Conservation (phyloP, 2,888 invertebrate species). For the Amiota communis region DNA sequence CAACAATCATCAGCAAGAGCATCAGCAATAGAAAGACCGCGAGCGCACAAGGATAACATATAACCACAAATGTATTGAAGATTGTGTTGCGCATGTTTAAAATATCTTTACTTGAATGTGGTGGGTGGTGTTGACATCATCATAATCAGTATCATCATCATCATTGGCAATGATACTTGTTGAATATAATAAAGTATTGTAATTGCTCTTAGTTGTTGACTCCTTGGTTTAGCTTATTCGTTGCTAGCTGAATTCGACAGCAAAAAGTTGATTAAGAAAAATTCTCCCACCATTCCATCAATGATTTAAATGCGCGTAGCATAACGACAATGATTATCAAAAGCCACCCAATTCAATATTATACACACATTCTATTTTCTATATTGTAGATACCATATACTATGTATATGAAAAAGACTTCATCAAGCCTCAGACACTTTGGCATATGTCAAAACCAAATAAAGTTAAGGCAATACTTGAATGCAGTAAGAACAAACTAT, state of each 20-base stretch:
- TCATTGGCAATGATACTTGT: conserved; percentile 33
- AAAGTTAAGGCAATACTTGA: not conserved
- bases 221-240: conserved; percentile 22
- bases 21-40: not conserved
- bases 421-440: not conserved
- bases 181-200: conserved; percentile 34
- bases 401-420: not conserved
- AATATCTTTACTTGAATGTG: no score
- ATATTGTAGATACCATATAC: not conserved
- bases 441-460: conserved; percentile 30
- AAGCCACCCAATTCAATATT: conserved; percentile 12
- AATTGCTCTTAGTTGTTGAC: conserved; percentile 29
- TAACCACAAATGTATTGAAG: not conserved
- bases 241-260: conserved; percentile 59
- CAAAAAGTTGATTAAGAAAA: conserved; percentile 65
- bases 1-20: no score
- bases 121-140: conserved; percentile 1
- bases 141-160: no score
- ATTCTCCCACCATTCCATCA: conserved; percentile 38
- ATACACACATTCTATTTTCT: conserved; percentile 13
- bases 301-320: conserved; percentile 21
- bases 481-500: conserved; percentile 10
- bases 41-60: not conserved
- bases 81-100: no score
- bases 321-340: conserved; percentile 14